Conservation (phyloP, 2,888 invertebrate species). For the Sarcophaga rosellei region DNA sequence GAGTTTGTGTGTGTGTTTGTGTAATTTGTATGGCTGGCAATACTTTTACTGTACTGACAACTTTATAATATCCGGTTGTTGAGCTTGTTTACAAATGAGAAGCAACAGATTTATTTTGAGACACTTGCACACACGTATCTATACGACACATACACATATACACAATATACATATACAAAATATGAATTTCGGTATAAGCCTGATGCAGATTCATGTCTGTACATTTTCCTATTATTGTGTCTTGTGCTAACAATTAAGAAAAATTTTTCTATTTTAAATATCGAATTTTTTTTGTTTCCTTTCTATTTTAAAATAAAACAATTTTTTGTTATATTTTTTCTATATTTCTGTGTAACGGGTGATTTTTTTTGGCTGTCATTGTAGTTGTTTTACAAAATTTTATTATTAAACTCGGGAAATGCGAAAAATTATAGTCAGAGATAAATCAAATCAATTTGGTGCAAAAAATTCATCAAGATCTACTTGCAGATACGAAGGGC, state of each 20-base stretch:
- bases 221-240: constrained; percentile 22
- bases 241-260: constrained; percentile 56
- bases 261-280: constrained; percentile 15
- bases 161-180: neutral
- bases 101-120: constrained; percentile 47
- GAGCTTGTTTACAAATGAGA: constrained; percentile 36
- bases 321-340: too few relatives aligned
- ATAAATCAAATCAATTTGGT: too few relatives aligned
- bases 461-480: too few relatives aligned
- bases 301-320: neutral
- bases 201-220: constrained; percentile 1
- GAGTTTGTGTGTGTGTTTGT: constrained; percentile 2
- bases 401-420: too few relatives aligned
- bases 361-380: neutral
- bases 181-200: neutral
- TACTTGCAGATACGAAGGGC: too few relatives aligned
- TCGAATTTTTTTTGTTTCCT: neutral
- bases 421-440: too few relatives aligned
- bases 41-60: constrained; percentile 57
- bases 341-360: too few relatives aligned
- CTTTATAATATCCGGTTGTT: constrained; percentile 62
- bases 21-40: constrained; percentile 19
- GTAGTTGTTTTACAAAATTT: neutral
- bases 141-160: neutral
- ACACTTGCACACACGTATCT: constrained; percentile 1